These are phyloP conservation scores for Drosophila pachea DNA, from an alignment of 1,140 invertebrate species.

Conservation along the genomic window DNA sequence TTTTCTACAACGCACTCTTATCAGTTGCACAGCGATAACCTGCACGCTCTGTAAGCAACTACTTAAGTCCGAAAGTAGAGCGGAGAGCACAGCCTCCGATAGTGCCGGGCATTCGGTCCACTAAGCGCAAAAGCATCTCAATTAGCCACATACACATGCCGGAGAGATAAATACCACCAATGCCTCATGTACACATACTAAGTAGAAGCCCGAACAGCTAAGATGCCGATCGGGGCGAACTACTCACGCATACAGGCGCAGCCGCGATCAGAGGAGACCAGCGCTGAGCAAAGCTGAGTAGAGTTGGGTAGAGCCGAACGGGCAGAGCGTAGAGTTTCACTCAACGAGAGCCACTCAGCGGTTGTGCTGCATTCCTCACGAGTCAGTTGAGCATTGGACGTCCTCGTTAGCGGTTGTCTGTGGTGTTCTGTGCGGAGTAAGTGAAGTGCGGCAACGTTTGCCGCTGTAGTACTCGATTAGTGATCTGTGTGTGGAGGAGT, in stretches of 20 bases:
- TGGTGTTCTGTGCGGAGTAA: conserved; percentile 71
- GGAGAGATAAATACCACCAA: conserved; percentile 14
- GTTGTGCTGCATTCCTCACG: conserved; percentile 48
- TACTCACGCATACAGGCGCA: conserved; percentile 33
- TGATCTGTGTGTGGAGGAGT: conserved; percentile 49
- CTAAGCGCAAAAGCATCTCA: conserved; percentile 1
- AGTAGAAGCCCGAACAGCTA: conserved; percentile 6
- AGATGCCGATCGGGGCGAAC: background rate
- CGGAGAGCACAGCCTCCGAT: conserved; percentile 51
- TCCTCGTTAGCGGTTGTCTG: conserved; percentile 76
- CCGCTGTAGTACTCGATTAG: conserved; percentile 7
- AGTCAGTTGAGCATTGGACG: conserved; percentile 77
- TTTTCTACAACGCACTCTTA: conserved; percentile 63
- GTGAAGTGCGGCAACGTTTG: conserved; percentile 52
- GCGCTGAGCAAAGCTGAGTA: background rate
- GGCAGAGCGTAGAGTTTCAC: conserved; percentile 50
- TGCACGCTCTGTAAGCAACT: conserved; percentile 56
- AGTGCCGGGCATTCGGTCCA: conserved; percentile 17
- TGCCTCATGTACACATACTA: conserved; percentile 1
- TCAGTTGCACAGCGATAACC: conserved; percentile 63
- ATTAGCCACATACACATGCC: conserved; percentile 8
- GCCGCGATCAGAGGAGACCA: background rate
- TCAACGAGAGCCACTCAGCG: conserved; percentile 50
- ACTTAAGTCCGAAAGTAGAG: conserved; percentile 54
- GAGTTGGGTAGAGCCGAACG: background rate